Evolutionary conservation across 2,113 vertebrate genomes (phyloP), one percentile per base, ranked within the genome.

Genomic region (Callithrix jacchus): DNA sequence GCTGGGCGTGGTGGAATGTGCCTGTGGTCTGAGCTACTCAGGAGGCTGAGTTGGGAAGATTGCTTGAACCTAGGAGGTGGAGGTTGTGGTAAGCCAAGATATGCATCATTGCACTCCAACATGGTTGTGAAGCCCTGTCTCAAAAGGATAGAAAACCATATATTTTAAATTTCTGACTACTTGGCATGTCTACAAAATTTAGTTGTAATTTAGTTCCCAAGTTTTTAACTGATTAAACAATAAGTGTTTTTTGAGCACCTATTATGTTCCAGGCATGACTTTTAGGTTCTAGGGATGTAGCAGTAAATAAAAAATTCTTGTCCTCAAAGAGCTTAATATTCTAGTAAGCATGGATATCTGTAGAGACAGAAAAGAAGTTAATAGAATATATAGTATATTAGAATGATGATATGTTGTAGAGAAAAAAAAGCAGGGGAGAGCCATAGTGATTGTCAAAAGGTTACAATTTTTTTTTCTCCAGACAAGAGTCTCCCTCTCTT

Each of bases 161-260:
- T 30, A 71, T 83, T 94, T 96, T 90, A 71, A 80, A 86, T 80
- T 68, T 58, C 30, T 87, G 73, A 47, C 56, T 89, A 74, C 27
- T 47, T 89, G 27, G 21, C 81, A 93, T 77, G 35, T 49, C 35
- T 25, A 30, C 61, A 64, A 64, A 64, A 64, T 64, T 71, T 64
- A 37, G 54, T 81, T n/a, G 25, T 85, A 32, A 89, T 92, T 89
- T 91, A 87, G 35, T 77, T 88, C 35, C 30, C n/a, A 83, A 88
- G 25, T 89, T 86, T 73, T 64, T 89, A 49, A 64, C 80, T 81
- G 9, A 73, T 64, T 37, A 81, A 89, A 81, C 45, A 87, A 45
- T 81, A 64, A 56, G 25, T 94, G 37, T 68, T 96, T 90, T 58
- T 74, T 87, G 86, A 70, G 85, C 49, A 76, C 45, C 68, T 88